phyloP scores from a whole-genome alignment of 1,140 invertebrate genomes.

The Drosophila orena region DNA sequence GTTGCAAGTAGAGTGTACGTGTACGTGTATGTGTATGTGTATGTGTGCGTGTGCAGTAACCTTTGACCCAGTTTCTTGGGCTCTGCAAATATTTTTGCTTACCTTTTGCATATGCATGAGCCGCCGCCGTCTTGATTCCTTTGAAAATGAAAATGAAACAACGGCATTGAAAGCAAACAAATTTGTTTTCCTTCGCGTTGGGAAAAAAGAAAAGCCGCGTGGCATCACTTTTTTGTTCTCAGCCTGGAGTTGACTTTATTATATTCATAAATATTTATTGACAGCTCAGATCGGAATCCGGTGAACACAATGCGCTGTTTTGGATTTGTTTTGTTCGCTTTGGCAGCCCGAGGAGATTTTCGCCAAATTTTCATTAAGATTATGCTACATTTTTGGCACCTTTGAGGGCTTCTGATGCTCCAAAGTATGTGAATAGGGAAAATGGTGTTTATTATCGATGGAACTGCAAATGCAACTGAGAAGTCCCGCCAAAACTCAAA shows the following conservation, averaged over 20 bases:
- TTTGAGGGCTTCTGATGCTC: constrained; percentile 5
- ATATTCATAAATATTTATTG: constrained; percentile 76
- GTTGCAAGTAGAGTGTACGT: background rate
- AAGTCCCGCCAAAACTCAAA: constrained; percentile 28
- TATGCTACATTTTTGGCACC: constrained; percentile 29
- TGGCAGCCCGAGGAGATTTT: constrained; percentile 34
- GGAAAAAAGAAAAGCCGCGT: constrained; percentile 59
- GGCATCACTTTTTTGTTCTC: constrained; percentile 36
- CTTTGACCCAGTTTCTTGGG: constrained; percentile 65
- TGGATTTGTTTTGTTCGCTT: constrained; percentile 18
- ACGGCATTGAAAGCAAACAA: constrained; percentile 55
- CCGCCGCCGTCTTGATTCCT: constrained; percentile 34
- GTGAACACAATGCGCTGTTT: constrained; percentile 35
- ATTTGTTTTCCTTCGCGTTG: constrained; percentile 55
- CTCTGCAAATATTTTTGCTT: constrained; percentile 68
- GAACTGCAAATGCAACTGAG: background rate
- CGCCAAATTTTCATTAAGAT: constrained; percentile 47
- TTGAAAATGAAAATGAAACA: constrained; percentile 41
- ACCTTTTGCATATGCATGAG: constrained; percentile 58
- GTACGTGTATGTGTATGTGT: no score
- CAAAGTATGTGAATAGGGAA: constrained; percentile 1
- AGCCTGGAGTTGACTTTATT: constrained; percentile 63
- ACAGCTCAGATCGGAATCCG: constrained; percentile 43
- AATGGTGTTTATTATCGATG: constrained; percentile 14
- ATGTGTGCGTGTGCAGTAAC: constrained; percentile 45